Base-by-base conservation (phyloP, 2,113 vertebrate species). In the Serilophus lunatus region DNA sequence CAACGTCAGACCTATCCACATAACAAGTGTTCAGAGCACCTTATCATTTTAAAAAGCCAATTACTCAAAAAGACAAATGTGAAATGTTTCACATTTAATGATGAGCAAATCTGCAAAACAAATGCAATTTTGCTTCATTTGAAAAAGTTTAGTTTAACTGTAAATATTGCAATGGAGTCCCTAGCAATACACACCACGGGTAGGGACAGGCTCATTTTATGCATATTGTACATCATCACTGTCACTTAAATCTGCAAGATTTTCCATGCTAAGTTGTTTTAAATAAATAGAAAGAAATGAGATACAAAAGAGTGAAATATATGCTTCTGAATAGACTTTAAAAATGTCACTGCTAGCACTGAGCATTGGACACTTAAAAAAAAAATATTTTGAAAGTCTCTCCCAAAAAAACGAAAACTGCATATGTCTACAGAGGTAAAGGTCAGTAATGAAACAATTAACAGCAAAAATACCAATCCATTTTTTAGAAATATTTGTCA, bases 41-140 rank as follows among this genome's bases (percentile, higher is more conserved):
- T 98, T 98, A 98, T 98, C 98, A 98, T 98, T 98, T 98, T 98
- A 97, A 98, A 98, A 98, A 98, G 98, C 98, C 98, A 98, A 98
- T 98, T 98, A 98, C 98, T 98, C 97, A 98, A 98, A 98, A 98
- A 98, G 98, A 98, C 98, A 98, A 98, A 98, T 98, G 98, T 98
- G 98, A 98, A 98, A 98, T 98, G 98, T 98, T 98, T 98, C 98
- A 98, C 98, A 98, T 98, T 98, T 98, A 98, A 98, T 98, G 98
- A 98, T 98, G 97, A 98, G 97, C 95, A 98, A 98, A 98, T 98
- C 98, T 98, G 98, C 97, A 98, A 98, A 98, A 98, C 98, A 98
- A 98, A 98, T 98, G 98, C 97, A 98, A 98, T 98, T 98, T 98
- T 98, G 97, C 98, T 98, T 97, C 97, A 97, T 98, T 98, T 97